A percentile compares a stretch with the other conserved stretches of the same genome.
These are phyloP conservation scores for Trochalopteron elliotii DNA, from an alignment of 2,113 vertebrate genomes.

Conservation along the genomic window DNA sequence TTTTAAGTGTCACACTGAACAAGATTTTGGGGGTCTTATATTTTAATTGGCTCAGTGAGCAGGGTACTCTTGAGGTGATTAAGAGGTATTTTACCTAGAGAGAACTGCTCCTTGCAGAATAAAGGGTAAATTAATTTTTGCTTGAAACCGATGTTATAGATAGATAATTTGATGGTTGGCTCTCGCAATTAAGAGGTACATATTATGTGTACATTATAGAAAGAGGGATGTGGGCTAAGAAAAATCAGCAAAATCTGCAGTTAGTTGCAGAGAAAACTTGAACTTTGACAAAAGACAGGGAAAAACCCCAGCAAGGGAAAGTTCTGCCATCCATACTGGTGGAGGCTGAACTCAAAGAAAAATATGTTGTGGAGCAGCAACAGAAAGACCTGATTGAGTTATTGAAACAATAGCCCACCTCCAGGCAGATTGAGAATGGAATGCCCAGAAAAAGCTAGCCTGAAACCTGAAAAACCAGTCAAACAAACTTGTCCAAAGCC, in stretches of 20 bases:
- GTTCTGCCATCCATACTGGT: background rate
- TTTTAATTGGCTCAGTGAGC: background rate
- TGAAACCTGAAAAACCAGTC: background rate
- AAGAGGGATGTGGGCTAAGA: background rate
- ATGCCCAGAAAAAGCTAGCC: background rate
- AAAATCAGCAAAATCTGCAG: background rate
- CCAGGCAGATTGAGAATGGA: background rate
- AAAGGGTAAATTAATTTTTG: background rate
- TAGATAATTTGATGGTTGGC: background rate
- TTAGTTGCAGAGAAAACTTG: background rate
- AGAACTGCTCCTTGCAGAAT: background rate
- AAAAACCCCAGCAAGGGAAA: background rate
- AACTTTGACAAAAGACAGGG: background rate
- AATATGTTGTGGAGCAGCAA: background rate
- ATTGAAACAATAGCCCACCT: background rate
- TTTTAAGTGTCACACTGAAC: background rate
- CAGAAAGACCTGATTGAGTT: background rate
- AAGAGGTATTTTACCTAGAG: background rate
- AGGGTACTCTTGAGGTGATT: background rate
- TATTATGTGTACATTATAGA: background rate
- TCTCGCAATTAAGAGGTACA: background rate
- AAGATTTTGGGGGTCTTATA: background rate
- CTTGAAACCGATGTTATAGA: background rate
- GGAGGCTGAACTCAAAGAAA: background rate
- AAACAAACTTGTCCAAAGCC: background rate